Conservation (phyloP, 2,888 invertebrate species). For the Oscheius onirici region DNA sequence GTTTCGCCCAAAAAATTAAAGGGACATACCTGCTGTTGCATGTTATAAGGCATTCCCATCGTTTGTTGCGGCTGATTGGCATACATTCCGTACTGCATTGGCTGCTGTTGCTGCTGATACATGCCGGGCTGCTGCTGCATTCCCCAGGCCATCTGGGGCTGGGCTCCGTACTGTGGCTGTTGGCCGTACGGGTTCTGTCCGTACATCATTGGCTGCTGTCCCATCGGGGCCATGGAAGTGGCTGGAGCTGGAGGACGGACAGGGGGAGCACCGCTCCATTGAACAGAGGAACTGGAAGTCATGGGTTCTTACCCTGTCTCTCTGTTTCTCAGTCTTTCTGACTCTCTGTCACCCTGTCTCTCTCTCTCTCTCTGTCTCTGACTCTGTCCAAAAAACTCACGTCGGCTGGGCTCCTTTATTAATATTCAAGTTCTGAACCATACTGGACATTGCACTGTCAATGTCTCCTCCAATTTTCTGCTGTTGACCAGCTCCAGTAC, state of each 20-base stretch:
- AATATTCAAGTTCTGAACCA: constrained; percentile 56
- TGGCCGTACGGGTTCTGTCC: constrained; percentile 16
- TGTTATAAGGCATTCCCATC: constrained; percentile 15
- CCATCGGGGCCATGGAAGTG: constrained; percentile 7
- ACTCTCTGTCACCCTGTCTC: too few relatives aligned
- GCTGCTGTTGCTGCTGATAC: constrained; percentile 30
- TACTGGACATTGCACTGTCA: constrained; percentile 45
- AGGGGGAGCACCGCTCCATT: constrained; percentile 35
- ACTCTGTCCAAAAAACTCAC: constrained; percentile 20
- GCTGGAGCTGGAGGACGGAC: constrained; percentile 28
- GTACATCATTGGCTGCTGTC: constrained; percentile 19
- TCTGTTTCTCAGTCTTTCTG: too few relatives aligned
- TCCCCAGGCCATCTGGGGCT: constrained; percentile 31
- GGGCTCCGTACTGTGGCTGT: constrained; percentile 6
- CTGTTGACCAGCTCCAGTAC: constrained; percentile 25
- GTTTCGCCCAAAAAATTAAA: neutral
- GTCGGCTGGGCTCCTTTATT: constrained; percentile 28
- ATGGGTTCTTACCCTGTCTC: neutral
- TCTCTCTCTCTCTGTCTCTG: too few relatives aligned
- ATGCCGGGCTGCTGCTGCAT: constrained; percentile 33
- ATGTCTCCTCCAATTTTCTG: constrained; percentile 39
- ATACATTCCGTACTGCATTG: constrained; percentile 32
- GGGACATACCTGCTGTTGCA: constrained; percentile 26
- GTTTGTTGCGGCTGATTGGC: constrained; percentile 3
- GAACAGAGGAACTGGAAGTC: constrained; percentile 34